Percentiles rank a stretch among this genome's conserved stretches.
These are phyloP conservation scores for Anthoscopus minutus DNA, from an alignment of 2,113 vertebrate genomes.

Conservation along the genomic window DNA sequence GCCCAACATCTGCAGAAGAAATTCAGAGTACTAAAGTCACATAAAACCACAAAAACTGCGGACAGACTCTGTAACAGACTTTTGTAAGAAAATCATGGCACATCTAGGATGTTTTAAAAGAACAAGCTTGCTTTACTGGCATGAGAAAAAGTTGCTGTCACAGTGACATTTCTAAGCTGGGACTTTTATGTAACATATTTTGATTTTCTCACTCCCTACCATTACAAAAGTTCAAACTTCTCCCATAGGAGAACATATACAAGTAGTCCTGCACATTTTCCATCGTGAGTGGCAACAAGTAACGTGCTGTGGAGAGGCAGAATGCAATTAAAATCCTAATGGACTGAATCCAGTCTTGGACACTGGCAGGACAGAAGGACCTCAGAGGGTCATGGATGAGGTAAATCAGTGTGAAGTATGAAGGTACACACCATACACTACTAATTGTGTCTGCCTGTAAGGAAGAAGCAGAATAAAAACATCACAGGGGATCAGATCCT, in stretches of 20 bases:
- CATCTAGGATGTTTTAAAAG: neutral
- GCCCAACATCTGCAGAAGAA: neutral
- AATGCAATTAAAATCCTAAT: neutral
- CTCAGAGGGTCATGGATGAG: neutral
- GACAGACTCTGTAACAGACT: neutral
- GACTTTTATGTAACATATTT: neutral
- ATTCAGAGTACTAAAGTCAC: neutral
- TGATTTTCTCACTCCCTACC: neutral
- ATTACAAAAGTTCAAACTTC: neutral
- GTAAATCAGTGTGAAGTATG: neutral
- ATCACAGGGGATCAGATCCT: neutral
- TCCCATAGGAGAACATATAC: neutral
- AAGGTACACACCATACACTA: neutral
- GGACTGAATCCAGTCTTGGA: neutral
- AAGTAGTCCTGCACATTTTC: neutral
- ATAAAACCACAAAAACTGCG: neutral
- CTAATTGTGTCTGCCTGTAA: neutral
- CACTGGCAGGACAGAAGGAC: neutral
- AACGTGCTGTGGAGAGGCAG: neutral
- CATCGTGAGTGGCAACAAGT: neutral
- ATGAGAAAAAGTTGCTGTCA: neutral
- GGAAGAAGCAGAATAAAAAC: neutral
- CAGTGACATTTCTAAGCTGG: neutral
- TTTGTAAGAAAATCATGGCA: neutral
- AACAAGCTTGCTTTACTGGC: neutral